phyloP scores from a whole-genome alignment of 2,888 invertebrate genomes.

The Hecatera dysodea region DNA sequence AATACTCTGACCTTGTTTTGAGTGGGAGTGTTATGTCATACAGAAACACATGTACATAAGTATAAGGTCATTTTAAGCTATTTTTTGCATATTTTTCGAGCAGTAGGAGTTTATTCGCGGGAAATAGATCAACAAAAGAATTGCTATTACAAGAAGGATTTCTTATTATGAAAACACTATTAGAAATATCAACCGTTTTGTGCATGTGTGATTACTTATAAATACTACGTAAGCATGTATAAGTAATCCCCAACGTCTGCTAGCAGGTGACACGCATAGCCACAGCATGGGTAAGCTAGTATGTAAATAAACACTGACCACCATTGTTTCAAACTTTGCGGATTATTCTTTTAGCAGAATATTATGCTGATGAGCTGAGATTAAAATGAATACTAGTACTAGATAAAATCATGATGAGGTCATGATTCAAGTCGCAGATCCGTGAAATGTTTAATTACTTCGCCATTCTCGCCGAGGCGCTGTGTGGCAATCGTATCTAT shows the following conservation, averaged over 20 bases:
- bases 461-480: slow-evolving; percentile 46
- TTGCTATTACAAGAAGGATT: neutral
- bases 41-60: slow-evolving; percentile 13
- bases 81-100: slow-evolving; percentile 17
- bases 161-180: neutral
- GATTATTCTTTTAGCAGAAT: slow-evolving; percentile 26
- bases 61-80: slow-evolving; percentile 24
- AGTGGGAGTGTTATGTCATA: slow-evolving; percentile 60
- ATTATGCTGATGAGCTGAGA: slow-evolving; percentile 33
- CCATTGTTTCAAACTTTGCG: slow-evolving; percentile 27
- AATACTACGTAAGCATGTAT: too few species aligned
- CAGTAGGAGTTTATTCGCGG: neutral
- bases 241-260: too few species aligned
- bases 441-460: slow-evolving; percentile 63
- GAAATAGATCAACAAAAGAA: neutral
- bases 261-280: slow-evolving; percentile 1
- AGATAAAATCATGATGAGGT: slow-evolving; percentile 52
- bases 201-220: neutral
- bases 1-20: slow-evolving; percentile 63
- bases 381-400: slow-evolving; percentile 34
- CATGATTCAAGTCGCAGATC: slow-evolving; percentile 52
- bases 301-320: slow-evolving; percentile 36
- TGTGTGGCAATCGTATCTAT: slow-evolving; percentile 45
- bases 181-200: slow-evolving; percentile 10
- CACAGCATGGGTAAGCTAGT: slow-evolving; percentile 7